These are phyloP conservation scores for Spilosoma lubricipeda DNA, from an alignment of 2,888 invertebrate species.

Conservation along the genomic window DNA sequence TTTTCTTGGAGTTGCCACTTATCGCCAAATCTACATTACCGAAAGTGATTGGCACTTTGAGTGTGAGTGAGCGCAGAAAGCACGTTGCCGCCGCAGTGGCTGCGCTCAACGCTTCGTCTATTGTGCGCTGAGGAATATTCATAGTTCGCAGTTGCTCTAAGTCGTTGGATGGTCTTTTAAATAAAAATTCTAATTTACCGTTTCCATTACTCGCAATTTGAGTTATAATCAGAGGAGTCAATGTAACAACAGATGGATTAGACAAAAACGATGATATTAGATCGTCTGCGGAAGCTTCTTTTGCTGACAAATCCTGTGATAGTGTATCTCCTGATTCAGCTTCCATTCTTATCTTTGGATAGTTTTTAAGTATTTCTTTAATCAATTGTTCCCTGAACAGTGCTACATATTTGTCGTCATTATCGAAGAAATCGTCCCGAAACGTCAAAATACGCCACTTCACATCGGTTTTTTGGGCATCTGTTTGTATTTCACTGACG, in stretches of 20 bases:
- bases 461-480: conserved; percentile 14
- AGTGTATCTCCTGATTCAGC: neutral
- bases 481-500: conserved; percentile 20
- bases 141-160: neutral
- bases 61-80: neutral
- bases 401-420: conserved; percentile 22
- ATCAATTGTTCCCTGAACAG: conserved; percentile 27
- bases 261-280: conserved; percentile 14
- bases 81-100: neutral
- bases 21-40: conserved; percentile 37
- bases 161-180: conserved; percentile 4
- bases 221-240: conserved; percentile 28
- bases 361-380: conserved; percentile 20
- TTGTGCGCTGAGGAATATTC: neutral
- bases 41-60: conserved; percentile 34
- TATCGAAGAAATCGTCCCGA: conserved; percentile 29
- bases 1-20: conserved; percentile 6
- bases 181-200: conserved; percentile 8
- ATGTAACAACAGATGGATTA: neutral
- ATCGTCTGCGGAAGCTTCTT: neutral
- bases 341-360: conserved; percentile 16
- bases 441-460: conserved; percentile 25
- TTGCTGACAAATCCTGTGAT: neutral
- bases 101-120: conserved; percentile 1
- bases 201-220: conserved; percentile 17